phyloP scores from a whole-genome alignment of 2,797 vertebrate species.

The Falco rusticolus region DNA sequence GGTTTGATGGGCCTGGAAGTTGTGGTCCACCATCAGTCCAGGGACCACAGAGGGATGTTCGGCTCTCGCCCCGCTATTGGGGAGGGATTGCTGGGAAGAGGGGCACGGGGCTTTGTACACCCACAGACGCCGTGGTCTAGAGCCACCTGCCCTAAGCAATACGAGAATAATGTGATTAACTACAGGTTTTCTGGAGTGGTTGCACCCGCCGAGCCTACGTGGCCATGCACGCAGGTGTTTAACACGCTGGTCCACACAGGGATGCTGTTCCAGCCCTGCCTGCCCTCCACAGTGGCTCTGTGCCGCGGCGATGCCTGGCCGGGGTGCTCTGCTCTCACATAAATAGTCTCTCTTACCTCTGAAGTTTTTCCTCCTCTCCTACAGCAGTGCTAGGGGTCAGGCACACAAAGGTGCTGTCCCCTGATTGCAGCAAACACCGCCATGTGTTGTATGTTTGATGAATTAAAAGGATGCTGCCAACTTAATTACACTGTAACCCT shows the following conservation, averaged over 20 bases:
- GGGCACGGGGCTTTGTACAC: accelerated
- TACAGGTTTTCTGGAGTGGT: accelerated
- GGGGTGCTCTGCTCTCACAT: neutral
- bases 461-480: slow-evolving; percentile 91
- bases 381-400: slow-evolving; percentile 75
- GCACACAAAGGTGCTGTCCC: slow-evolving; percentile 80
- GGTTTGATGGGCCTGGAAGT: neutral
- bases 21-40: accelerated
- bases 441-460: slow-evolving; percentile 88
- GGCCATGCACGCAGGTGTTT: accelerated
- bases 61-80: accelerated
- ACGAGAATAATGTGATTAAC: accelerated
- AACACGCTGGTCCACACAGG: accelerated
- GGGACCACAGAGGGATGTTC: accelerated
- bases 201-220: accelerated
- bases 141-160: accelerated
- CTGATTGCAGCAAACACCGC: slow-evolving; percentile 80
- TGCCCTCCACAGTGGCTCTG: neutral
- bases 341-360: slow-evolving; percentile 60
- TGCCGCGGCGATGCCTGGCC: accelerated
- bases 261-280: neutral
- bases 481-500: slow-evolving; percentile 91
- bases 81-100: neutral
- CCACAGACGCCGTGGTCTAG: accelerated
- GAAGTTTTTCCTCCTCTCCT: slow-evolving; percentile 70